Base-by-base conservation (phyloP, 30 jellyfish, hydroid and myxozoan species). In the Aurelia aurita complex sp. Pacific region DNA sequence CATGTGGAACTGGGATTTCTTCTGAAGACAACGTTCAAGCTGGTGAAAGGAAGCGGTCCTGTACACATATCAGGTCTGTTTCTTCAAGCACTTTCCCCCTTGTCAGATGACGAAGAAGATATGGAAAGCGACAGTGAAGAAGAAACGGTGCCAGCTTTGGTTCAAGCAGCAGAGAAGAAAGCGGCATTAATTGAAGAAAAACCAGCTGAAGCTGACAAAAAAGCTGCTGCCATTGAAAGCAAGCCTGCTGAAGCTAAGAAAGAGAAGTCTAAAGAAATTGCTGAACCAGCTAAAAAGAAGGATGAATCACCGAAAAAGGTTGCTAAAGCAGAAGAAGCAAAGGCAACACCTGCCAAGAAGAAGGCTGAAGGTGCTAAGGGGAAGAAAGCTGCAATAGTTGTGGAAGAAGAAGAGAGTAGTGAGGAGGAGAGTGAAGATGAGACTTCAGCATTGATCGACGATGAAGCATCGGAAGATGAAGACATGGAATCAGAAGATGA, bases 11-110 rank as follows among this genome's bases (percentile, higher is more conserved):
- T 95, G 16, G 99, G 98, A 53, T 90, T 95, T 59, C 16, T 77
- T 32, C 72, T 79, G 13, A 79, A 80, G 42, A 67, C 95, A 32
- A 89, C 92, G 38, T 95, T 95, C 67, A 85, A 76, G 74, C 88
- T 95, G 0, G 77, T 69, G 6, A 77, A 83, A 43, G 98, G 98
- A 23, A 79, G 74, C 62, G 98, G 98, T 16, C 99, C 99, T 40
- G 91, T 95, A 10, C 92, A 90, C 57, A 62, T 95, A 59, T 76
- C 89, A 5, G 99, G 99, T 2, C 40, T 71, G 29, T 94, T 79
- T 74, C 82, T 95, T 71, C 92, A 81, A 23, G 98, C 96, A 15
- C 73, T 67, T 38, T 67, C 88, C 17, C 70, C 79, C 8, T 78
- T 83, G 64, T 75, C 85, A 14, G 95, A 80, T 65, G 96, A 85